Conservation (phyloP, 2,888 invertebrate genomes). For the Lypha dubia region DNA sequence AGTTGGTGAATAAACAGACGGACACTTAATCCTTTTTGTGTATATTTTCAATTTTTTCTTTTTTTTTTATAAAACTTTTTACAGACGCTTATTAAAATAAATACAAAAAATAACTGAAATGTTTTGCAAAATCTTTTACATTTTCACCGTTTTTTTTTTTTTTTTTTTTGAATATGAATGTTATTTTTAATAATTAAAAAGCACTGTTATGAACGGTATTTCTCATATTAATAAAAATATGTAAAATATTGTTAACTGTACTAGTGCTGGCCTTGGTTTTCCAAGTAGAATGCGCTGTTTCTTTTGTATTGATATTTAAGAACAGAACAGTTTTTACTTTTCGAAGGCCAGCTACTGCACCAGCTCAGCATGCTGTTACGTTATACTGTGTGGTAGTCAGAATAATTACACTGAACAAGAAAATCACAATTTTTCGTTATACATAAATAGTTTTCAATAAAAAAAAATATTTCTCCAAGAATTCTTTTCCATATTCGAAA, state of each 20-base stretch:
- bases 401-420: too few species aligned
- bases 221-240: not conserved
- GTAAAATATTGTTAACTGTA: not conserved
- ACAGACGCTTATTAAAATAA: not conserved
- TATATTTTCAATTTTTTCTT: constrained; percentile 10
- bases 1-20: constrained; percentile 14
- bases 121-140: not conserved
- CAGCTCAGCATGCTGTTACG: too few species aligned
- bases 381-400: too few species aligned
- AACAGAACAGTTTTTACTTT: too few species aligned
- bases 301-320: too few species aligned
- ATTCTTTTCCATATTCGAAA: too few species aligned
- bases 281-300: too few species aligned
- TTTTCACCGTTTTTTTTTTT: not conserved
- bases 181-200: not conserved
- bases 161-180: too few species aligned
- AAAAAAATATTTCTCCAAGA: too few species aligned
- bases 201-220: not conserved
- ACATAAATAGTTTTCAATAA: too few species aligned
- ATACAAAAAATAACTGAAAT: not conserved
- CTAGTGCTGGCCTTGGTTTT: not conserved
- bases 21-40: constrained; percentile 51
- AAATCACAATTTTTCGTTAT: too few species aligned
- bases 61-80: constrained; percentile 1
- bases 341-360: too few species aligned